Evolutionary conservation across 2,113 vertebrate species (phyloP), one percentile per base, ranked within the genome.

Genomic region (Mellivora capensis): DNA sequence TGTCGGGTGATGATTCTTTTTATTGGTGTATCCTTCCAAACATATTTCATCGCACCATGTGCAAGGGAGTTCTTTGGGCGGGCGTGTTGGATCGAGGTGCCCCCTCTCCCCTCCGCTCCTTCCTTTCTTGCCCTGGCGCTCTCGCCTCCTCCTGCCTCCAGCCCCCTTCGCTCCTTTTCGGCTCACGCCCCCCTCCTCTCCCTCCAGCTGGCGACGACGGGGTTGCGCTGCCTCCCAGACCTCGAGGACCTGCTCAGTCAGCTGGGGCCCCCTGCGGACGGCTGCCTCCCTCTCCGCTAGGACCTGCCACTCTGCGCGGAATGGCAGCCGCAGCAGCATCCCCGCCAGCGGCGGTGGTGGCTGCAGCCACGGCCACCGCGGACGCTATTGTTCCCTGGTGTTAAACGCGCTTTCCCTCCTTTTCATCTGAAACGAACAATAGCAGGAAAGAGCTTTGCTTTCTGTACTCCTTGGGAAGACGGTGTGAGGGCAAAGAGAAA

Each of bases 351-450:
- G 91, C 85, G 62, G 88, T 10, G 37, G 94, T 34, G 81, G 90
- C 83, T 7, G 82, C 29, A 44, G 91, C 93, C 87, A 2, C 52
- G 94, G 97, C 93, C 39, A 76, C 97, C 86, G 7, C 90, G 97
- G 98, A 97, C 98, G 98, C 99, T 98, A 99, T 99, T 99, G 99
- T 99, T 99, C 98, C 98, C 97, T 2, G 91, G 97, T 89, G 94
- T 97, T 98, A 98, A 98, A 98, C 97, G 98, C 90, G 85, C 98
- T 97, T 98, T 97, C 98, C 54, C 96, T 89, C 54, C 98, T 97
- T 97, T 86, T 42, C 98, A 37, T 95, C 98, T 92, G 98, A 85
- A 98, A 98, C 97, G 98, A 98, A 98, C 98, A 90, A 95, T 97
- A 98, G 99, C 87, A 6, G 95, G 94, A 85, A 95, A 96, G 97